Base-by-base conservation (phyloP, 2,797 vertebrate genomes). In the Poecilia picta region DNA sequence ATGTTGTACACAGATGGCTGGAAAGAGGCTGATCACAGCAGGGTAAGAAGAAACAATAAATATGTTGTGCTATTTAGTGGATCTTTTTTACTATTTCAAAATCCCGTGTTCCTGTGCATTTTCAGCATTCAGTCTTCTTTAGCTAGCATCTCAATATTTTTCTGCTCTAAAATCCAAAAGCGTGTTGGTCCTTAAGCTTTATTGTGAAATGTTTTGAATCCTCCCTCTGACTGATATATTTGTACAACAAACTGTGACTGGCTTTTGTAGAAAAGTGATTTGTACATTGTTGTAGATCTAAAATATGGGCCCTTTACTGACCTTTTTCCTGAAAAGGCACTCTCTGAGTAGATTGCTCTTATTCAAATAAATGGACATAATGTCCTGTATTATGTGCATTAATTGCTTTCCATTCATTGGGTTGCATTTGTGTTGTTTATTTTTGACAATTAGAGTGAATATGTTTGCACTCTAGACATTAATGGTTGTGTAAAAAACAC, bases 1-100 rank as follows among this genome's bases (percentile, higher is more conserved):
- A 91, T 79, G 87, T 83, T 85, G 81, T 77, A 89, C 79, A 83
- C 89, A 91, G 88, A 94, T 90, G 92, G 88, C 90, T 85, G 79
- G 66, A 68, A 82, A 88, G 82, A 57, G 43, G 87, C 80, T 74
- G 73, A 77, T 23, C 78, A 88, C 86, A 74, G 87, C 87, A 74
- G 83, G 88, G 13, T 25, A 45, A 45, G 12, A 45, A 15, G 39
- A 25, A 71, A 71, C 39, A 45, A 31, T 39, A 70, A 70, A 25
- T 70, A n/a, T 71, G 68, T 71, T 68, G 7, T 71, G 68, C 45
- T 71, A 45, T 45, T 71, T 10, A 15, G 2, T 43, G 39, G 12
- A 71, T 15, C 25, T 1, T 16, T 43, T 71, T 70, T 36, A n/a
- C 16, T 4, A 16, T 68, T 25, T 16, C 33, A 2, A 41, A 68